Percentiles rank a stretch among this genome's conserved stretches.
These are phyloP conservation scores for Leptinotarsa defecta DNA, from an alignment of 1,140 invertebrate genomes.

Conservation along the genomic window DNA sequence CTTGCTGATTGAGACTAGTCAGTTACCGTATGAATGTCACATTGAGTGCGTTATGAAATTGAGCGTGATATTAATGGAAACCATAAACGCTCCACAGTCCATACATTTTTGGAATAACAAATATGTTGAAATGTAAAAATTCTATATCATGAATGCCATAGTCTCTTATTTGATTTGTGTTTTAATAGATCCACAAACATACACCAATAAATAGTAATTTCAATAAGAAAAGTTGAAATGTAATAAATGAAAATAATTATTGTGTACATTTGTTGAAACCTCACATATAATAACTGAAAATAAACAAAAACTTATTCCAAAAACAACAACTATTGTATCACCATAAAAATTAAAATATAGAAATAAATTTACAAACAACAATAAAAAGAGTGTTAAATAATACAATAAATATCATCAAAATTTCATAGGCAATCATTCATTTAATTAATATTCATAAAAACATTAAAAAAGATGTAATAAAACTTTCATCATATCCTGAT, in stretches of 20 bases:
- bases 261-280: constrained; percentile 45
- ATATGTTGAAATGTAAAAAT: constrained; percentile 9
- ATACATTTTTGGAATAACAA: constrained; percentile 11
- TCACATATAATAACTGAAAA: constrained; percentile 36
- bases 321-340: constrained; percentile 47
- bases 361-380: constrained; percentile 49
- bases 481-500: constrained; percentile 29
- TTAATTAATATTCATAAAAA: constrained; percentile 30
- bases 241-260: constrained; percentile 29
- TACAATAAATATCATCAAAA: constrained; percentile 48
- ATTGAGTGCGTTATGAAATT: constrained; percentile 51
- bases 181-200: constrained; percentile 22
- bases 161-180: constrained; percentile 18
- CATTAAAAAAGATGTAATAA: constrained; percentile 34
- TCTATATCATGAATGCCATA: constrained; percentile 9
- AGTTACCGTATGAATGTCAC: constrained; percentile 51
- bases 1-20: constrained; percentile 53
- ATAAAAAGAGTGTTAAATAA: constrained; percentile 47
- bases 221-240: constrained; percentile 10
- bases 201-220: constrained; percentile 20
- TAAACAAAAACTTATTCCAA: constrained; percentile 43
- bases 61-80: constrained; percentile 46
- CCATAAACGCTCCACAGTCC: constrained; percentile 42
- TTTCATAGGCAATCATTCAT: constrained; percentile 33
- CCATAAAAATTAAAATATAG: constrained; percentile 48